Base-by-base conservation (phyloP, 1,140 invertebrate genomes). In the Rhopalosiphum maidis region DNA sequence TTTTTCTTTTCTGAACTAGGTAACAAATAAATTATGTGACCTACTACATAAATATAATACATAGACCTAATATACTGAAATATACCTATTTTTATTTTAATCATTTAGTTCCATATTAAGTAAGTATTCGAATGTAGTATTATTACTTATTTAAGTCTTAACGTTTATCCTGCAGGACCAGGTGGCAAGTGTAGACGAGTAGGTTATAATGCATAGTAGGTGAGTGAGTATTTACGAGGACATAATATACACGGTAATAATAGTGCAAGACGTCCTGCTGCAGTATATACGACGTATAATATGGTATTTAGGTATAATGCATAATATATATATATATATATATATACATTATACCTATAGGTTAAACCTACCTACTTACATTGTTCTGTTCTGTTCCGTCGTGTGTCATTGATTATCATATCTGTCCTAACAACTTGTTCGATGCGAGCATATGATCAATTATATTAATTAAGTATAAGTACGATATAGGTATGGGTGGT, bases 371-470 rank as follows among this genome's bases (percentile, higher is more conserved):
- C 55, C 55, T 77, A 21, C 30, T n/a, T 77, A n/a, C 60, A 15
- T n/a, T 60, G 55, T 25, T n/a, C 30, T 68, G 60, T 68, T n/a
- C 60, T 77, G 60, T n/a, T 77, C 30, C 60, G 60, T 77, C 30
- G 30, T 77, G 60, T 77, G 60, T 77, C 60, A 77, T 77, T 35
- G 60, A 77, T 77, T 77, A 77, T 77, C 60, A 77, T n/a, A 77
- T 77, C 60, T n/a, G 18, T 77, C 60, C 60, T n/a, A 77, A 77
- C 60, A 77, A 77, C 60, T 77, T 77, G 60, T 77, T 77, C 60
- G 60, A 77, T 77, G n/a, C 60, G 30, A 68, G 60, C 60, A 68
- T 68, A 68, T 68, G 60, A 77, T 77, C 60, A 77, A 77, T 77
- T 77, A 77, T 18, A 77, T 77, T 77, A 77, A 77, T 77, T 77